phyloP scores from a whole-genome alignment of 2,113 vertebrate genomes.

The Oriolus oriolus region DNA sequence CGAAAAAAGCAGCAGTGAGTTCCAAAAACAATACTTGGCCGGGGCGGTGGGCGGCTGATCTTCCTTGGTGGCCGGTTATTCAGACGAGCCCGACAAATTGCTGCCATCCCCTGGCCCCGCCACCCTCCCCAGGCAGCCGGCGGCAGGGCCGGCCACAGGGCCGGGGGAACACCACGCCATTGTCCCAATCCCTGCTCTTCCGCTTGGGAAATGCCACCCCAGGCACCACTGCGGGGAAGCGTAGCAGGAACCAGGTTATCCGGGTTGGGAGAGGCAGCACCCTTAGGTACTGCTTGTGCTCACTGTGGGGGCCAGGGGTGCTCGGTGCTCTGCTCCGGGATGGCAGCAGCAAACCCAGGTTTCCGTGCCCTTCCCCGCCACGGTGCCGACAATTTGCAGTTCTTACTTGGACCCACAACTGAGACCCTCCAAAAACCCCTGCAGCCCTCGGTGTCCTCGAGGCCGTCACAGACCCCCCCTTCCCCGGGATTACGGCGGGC shows the following conservation, averaged over 20 bases:
- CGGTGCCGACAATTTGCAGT: neutral
- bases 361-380: neutral
- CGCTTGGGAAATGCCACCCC: neutral
- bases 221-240: neutral
- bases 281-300: neutral
- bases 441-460: neutral
- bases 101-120: neutral
- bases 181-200: neutral
- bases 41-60: constrained; percentile 37
- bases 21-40: constrained; percentile 53
- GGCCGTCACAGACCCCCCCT: neutral
- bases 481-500: neutral
- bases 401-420: rapidly evolving
- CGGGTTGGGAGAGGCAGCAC: neutral
- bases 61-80: constrained; percentile 49
- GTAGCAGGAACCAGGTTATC: neutral
- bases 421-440: neutral
- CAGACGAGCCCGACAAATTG: constrained; percentile 27
- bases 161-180: rapidly evolving
- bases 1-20: constrained; percentile 14
- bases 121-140: neutral
- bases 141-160: neutral
- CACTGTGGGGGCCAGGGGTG: neutral
- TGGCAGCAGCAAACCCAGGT: rapidly evolving
- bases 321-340: neutral